Evolutionary conservation across 2,888 invertebrate species (phyloP).

Genomic region (Fragum sueziense): DNA sequence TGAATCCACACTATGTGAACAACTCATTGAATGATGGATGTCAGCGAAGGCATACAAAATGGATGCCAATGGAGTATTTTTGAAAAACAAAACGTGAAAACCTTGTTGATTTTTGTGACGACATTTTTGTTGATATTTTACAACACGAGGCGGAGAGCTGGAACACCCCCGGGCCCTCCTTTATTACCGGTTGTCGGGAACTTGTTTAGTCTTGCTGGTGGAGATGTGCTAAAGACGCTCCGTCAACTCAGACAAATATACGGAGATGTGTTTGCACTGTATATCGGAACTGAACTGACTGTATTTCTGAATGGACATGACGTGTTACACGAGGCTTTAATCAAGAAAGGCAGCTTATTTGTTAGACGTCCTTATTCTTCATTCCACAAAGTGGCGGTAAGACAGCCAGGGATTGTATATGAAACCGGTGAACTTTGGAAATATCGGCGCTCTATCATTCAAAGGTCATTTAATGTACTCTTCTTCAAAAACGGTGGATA

Average conservation of each 20-base stretch:
- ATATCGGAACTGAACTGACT: constrained; percentile 39
- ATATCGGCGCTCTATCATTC: constrained; percentile 32
- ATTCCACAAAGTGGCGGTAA: constrained; percentile 1
- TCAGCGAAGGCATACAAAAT: no score
- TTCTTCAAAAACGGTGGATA: constrained; percentile 35
- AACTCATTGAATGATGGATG: no score
- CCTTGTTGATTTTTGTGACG: constrained; percentile 34
- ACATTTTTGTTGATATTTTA: constrained; percentile 35
- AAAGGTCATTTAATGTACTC: constrained; percentile 26
- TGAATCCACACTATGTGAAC: no score
- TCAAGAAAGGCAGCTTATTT: constrained; percentile 47
- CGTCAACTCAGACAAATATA: constrained; percentile 30
- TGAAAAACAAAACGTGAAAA: constrained; percentile 11
- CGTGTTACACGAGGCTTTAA: constrained; percentile 43
- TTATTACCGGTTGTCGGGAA: constrained; percentile 52
- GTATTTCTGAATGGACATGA: constrained; percentile 52
- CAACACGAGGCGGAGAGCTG: constrained; percentile 30
- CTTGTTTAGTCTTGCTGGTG: constrained; percentile 32
- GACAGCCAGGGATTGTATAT: constrained; percentile 24
- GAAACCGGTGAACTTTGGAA: constrained; percentile 43
- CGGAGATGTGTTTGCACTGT: constrained; percentile 48
- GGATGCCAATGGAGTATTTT: neutral
- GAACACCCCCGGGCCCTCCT: constrained; percentile 47
- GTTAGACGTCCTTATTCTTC: constrained; percentile 8
- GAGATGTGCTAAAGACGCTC: constrained; percentile 20